Evolutionary conservation across 2,797 vertebrate genomes (phyloP), one percentile per base, ranked within the genome.

Genomic region (Tokudaia muenninki): DNA sequence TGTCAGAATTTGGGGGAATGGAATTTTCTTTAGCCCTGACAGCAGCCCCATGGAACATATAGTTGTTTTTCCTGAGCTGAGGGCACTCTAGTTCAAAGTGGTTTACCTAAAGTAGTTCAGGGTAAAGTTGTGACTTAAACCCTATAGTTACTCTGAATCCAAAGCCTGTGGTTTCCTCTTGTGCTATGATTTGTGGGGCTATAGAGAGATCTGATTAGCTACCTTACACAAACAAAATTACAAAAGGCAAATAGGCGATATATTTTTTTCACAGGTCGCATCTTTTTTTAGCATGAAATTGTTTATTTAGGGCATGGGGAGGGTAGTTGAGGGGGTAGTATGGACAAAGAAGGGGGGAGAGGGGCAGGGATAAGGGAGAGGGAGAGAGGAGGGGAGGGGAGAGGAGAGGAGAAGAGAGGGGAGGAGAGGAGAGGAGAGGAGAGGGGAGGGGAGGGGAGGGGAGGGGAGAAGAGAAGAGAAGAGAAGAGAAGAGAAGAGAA

Each of bases 141-240:
- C 3, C 52, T 11, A 10, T 6, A 44, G 75, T 29, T 29, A 88
- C 17, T 16, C 24, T 59, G 6, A 1, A 41, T 3, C 26, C 21
- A n/a, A 6, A 59, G 79, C 37, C 37, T 34, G 0, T 19, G 3
- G 9, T 41, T 63, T 52, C 84, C 59, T 92, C 34, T 9, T 37
- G 19, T 14, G 29, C 78, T 83, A 1, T 47, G 65, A 70, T 79
- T 44, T 79, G 17, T 50, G 50, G 70, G 2, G 5, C 34, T 31
- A 17, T 6, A 34, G 78, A 22, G 84, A 88, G 77, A 81, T 22
- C 55, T 17, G 59, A 81, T 37, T 31, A 79, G 77, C 57, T n/a
- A 57, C 9, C 22, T 57, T 91, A 87, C 74, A 83, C 89, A 94
- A 95, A 83, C 47, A 55, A 70, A 29, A 24, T 75, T 41, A 57